Conservation (phyloP, 2,113 vertebrate genomes). For the Syrmaticus mikado region DNA sequence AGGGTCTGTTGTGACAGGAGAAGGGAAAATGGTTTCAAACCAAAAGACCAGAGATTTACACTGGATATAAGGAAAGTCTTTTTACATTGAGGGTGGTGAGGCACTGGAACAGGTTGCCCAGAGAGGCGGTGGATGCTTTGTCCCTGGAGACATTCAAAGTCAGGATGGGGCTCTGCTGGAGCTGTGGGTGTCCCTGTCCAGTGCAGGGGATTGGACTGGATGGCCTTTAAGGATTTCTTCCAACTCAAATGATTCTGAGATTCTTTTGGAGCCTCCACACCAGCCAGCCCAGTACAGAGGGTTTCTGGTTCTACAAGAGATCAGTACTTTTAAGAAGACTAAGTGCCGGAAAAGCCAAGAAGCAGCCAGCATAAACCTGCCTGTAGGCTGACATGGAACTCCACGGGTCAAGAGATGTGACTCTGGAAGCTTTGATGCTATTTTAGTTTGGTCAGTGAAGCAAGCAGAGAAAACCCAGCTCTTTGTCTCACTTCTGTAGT, state of each 20-base stretch:
- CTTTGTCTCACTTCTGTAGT: rapidly evolving
- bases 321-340: neutral
- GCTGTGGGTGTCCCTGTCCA: no score
- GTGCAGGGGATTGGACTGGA: no score
- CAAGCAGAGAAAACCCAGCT: neutral
- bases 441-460: neutral
- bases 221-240: no score
- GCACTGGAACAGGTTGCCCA: neutral
- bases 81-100: neutral
- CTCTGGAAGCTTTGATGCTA: neutral
- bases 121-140: neutral
- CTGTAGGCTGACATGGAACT: neutral
- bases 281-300: neutral
- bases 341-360: neutral
- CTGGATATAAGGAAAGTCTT: neutral
- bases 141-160: neutral
- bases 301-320: neutral
- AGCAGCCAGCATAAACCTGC: neutral
- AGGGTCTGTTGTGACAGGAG: neutral
- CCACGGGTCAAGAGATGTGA: neutral
- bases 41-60: neutral
- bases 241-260: no score
- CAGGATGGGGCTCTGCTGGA: no score
- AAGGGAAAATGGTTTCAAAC: neutral
- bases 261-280: neutral